Base-by-base conservation (phyloP, 2,113 vertebrate species). In the Osmerus mordax region DNA sequence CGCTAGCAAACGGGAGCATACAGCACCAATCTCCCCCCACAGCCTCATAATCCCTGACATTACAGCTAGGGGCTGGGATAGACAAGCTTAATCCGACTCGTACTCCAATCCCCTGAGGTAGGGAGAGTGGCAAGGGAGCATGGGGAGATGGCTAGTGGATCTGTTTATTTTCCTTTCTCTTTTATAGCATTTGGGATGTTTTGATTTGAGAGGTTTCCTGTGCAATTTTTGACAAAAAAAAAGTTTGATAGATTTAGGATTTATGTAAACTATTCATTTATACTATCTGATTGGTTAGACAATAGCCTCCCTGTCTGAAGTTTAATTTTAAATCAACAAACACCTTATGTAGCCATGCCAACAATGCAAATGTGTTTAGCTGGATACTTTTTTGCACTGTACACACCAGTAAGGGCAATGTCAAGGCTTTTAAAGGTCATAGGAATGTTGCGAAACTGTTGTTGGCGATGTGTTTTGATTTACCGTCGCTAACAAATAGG, bases 41-140 rank as follows among this genome's bases (percentile, higher is more conserved):
- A 59, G 77, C 75, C 73, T 80, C 74, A 70, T 90, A 87, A 90
- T 89, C 87, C 84, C 59, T 70, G 76, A 67, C 81, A 68, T 87
- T 79, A 86, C 83, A 84, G 84, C 84, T 59, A 80, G 78, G 78
- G 86, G 77, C 81, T 29, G 70, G 78, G 87, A 88, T 74, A 79
- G 85, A 83, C 83, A 87, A 69, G 80, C 80, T 78, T 90, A 88
- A 90, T 88, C 89, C 83, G 81, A 78, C 86, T 87, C 73, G 79
- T 83, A 83, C 83, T 84, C 68, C 86, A 88, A 81, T 81, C 79
- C 81, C 86, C 83, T 58, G 78, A 81, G 84, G 82, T 74, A 25
- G 68, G 62, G 11, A 67, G 79, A 75, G 1, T 64, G 6, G 62
- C 1, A 29, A 18, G 28, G 16, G 15, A 9, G n/a, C 54, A n/a